A percentile compares a stretch with the other conserved stretches of the same genome.
Conservation (phyloP, 2,113 vertebrate genomes). For the Ammodytes dubius region DNA sequence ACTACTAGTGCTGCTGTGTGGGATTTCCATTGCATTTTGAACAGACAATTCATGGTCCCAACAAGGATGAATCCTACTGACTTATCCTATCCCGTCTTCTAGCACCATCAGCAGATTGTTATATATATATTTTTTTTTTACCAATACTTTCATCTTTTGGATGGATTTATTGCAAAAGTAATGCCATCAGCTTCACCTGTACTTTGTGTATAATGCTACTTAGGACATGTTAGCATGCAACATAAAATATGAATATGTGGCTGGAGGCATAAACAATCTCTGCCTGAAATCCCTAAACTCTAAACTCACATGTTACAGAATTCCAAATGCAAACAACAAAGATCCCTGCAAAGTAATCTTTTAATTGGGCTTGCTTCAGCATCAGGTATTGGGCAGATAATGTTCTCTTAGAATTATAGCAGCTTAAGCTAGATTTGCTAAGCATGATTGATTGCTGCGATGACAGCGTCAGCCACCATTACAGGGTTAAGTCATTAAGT, state of each 20-base stretch:
- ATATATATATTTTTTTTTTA: not conserved
- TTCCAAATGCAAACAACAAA: conserved; percentile 20
- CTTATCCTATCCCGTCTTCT: not conserved
- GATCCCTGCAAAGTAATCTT: conserved; percentile 37
- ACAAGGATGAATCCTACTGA: not conserved
- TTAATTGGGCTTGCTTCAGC: conserved; percentile 30
- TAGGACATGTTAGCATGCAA: not conserved
- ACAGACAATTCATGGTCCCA: not conserved
- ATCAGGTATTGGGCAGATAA: conserved; percentile 7
- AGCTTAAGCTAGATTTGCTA: conserved; percentile 41
- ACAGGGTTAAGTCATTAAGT: conserved; percentile 57
- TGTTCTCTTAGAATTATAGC: conserved; percentile 29
- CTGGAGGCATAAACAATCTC: not conserved
- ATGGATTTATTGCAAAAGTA: not conserved
- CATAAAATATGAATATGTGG: not conserved
- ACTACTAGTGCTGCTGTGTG: not conserved
- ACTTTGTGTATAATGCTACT: not conserved
- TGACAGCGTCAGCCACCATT: conserved; percentile 67
- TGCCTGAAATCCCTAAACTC: not conserved
- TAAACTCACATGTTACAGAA: conserved; percentile 7
- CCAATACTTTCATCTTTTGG: not conserved
- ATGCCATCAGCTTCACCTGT: not conserved
- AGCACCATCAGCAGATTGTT: not conserved
- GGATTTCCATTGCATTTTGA: conserved; percentile 1
- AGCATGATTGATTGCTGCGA: conserved; percentile 60